Evolutionary conservation across 2,113 vertebrate genomes (phyloP), one percentile per base, ranked within the genome.

Genomic region (Stigmatopora nigra): DNA sequence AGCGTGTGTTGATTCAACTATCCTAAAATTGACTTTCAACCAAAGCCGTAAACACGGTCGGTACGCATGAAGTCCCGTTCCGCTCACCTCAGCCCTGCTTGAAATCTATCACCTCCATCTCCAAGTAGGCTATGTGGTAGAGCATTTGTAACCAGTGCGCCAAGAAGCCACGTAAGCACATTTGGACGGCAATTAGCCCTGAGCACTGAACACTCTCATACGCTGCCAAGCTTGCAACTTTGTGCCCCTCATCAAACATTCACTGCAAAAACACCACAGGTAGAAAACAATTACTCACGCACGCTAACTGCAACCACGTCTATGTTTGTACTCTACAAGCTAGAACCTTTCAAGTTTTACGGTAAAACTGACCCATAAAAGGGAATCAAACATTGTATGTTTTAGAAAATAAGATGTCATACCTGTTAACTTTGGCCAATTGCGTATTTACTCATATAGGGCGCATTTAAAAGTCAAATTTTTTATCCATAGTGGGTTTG

Each of bases 241-340:
- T 64, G 80, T 55, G 52, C 63, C 65, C 79, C 64, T 71, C 73
- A 85, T 85, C 81, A 84, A 78, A 80, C 75, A 66, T 75, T 79
- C 62, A 46, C 72, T 73, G n/a, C 36, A 76, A 46, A 12, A 31
- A 60, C 78, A 59, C 80, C 64, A 67, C 84, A 85, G 87, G 87
- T 87, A 87, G 78, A 22, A 85, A 85, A 72, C 78, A 61, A 84
- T 87, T 85, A 82, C 78, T 75, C 82, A 86, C 70, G 74, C 82
- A 86, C 70, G 74, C 77, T 66, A 78, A 62, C 71, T 45, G 55
- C 25, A 15, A 65, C 61, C 19, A 49, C 63, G 45, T 72, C 52
- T 51, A 61, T 67, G 70, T 63, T 35, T n/a, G 69, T 65, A 38
- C 41, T 56, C 63, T 61, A 52, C 51, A 52, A 19, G 25, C 53